A percentile compares a stretch with the other conserved stretches of the same genome.
These are phyloP conservation scores for Nymphalis c-album DNA, from an alignment of 2,888 invertebrate species.

Conservation along the genomic window DNA sequence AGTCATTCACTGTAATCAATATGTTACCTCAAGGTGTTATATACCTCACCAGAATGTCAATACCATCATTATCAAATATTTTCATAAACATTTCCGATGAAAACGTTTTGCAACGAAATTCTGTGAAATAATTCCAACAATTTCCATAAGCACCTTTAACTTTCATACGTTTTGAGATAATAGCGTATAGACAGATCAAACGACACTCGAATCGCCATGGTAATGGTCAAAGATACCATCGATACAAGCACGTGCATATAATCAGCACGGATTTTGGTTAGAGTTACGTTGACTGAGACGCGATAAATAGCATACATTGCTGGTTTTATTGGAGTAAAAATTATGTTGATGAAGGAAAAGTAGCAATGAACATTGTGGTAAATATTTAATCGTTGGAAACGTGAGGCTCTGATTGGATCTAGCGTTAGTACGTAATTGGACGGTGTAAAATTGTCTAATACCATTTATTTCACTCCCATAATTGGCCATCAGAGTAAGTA, in stretches of 20 bases:
- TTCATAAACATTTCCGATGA: not conserved
- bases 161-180: slow-evolving; percentile 22
- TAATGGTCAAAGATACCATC: slow-evolving; percentile 37
- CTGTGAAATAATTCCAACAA: slow-evolving; percentile 18
- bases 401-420: not conserved
- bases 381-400: not conserved
- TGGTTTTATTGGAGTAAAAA: not conserved
- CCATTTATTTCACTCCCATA: slow-evolving; percentile 24
- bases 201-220: slow-evolving; percentile 22
- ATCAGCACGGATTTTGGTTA: slow-evolving; percentile 23
- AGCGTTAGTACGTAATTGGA: slow-evolving; percentile 34
- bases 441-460: slow-evolving; percentile 28
- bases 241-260: slow-evolving; percentile 32
- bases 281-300: slow-evolving; percentile 20
- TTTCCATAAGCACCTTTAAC: slow-evolving; percentile 24
- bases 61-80: too few species aligned
- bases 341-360: not conserved
- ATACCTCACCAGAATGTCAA: too few species aligned
- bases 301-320: not conserved
- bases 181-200: slow-evolving; percentile 26
- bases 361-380: not conserved
- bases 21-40: too few species aligned
- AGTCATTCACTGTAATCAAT: too few species aligned
- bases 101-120: slow-evolving; percentile 1
- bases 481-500: slow-evolving; percentile 24